Evolutionary conservation across 2,113 vertebrate species (phyloP).

Genomic region (Sceloporus undulatus): DNA sequence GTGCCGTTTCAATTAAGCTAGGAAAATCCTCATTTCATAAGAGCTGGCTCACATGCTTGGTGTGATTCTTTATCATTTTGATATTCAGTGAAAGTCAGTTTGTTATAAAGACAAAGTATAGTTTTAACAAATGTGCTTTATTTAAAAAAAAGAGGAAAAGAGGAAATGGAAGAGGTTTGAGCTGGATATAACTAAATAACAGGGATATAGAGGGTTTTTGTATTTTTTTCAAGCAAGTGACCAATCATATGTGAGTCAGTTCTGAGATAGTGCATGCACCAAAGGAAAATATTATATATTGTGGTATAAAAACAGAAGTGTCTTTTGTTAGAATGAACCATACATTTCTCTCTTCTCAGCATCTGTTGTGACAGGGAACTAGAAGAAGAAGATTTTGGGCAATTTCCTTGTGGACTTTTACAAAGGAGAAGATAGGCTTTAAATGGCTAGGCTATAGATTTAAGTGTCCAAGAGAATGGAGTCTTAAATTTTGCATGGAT

Average conservation of each 20-base stretch:
- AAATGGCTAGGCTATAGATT: background rate
- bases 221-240: conserved; percentile 65
- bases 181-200: conserved; percentile 40
- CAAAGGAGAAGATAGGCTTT: background rate
- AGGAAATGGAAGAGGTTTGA: conserved; percentile 53
- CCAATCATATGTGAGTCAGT: conserved; percentile 66
- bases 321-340: conserved; percentile 41
- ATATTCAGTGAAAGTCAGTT: conserved; percentile 26
- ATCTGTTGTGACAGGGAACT: conserved; percentile 26
- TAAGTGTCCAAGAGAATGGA: no score
- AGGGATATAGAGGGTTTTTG: conserved; percentile 45
- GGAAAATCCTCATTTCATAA: no score
- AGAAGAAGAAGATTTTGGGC: background rate
- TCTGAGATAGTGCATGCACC: background rate
- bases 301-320: conserved; percentile 23
- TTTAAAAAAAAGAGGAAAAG: conserved; percentile 32
- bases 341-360: conserved; percentile 66
- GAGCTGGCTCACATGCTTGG: background rate
- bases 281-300: conserved; percentile 41
- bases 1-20: no score
- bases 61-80: conserved; percentile 9
- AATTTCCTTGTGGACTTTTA: conserved; percentile 7
- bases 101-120: background rate
- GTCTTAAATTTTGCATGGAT: background rate
- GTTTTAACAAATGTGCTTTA: conserved; percentile 31